phyloP scores from a whole-genome alignment of 1,140 invertebrate species.

The Drosophila athabasca region DNA sequence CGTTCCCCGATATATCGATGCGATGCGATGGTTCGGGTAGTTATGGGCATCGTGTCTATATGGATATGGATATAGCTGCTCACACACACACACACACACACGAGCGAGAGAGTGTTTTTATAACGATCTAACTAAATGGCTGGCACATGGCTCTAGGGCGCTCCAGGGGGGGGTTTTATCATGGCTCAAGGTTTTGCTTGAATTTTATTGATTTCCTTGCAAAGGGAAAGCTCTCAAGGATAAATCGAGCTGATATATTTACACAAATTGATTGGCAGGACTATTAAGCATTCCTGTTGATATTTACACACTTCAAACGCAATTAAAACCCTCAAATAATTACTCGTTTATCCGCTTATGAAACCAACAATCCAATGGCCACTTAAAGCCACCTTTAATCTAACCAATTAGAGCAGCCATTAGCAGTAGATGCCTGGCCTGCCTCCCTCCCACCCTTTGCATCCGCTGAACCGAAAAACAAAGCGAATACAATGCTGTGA shows the following conservation, averaged over 20 bases:
- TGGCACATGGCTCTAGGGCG: constrained; percentile 6
- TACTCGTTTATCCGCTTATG: no score
- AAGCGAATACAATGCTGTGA: constrained; percentile 28
- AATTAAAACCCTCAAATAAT: no score
- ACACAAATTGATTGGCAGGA: no score
- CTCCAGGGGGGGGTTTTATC: background rate
- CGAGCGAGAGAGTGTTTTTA: constrained; percentile 16
- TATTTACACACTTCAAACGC: no score
- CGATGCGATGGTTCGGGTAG: background rate
- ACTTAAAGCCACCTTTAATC: constrained; percentile 31
- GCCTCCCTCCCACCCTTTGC: constrained; percentile 9
- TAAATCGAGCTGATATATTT: no score
- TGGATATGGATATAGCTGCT: constrained; percentile 18
- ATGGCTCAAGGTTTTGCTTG: constrained; percentile 14
- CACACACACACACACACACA: background rate
- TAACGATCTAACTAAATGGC: constrained; percentile 39
- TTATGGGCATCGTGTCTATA: constrained; percentile 19
- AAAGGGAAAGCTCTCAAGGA: no score
- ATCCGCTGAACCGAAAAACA: constrained; percentile 25
- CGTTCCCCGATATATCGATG: constrained; percentile 15
- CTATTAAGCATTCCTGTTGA: no score
- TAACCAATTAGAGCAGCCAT: constrained; percentile 34
- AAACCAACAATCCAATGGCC: background rate
- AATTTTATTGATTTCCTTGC: constrained; percentile 13
- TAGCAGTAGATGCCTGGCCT: constrained; percentile 3